Evolutionary conservation across 2,888 invertebrate species (phyloP), one percentile per base, ranked within the genome.

Genomic region (Bedellia somnulentella): DNA sequence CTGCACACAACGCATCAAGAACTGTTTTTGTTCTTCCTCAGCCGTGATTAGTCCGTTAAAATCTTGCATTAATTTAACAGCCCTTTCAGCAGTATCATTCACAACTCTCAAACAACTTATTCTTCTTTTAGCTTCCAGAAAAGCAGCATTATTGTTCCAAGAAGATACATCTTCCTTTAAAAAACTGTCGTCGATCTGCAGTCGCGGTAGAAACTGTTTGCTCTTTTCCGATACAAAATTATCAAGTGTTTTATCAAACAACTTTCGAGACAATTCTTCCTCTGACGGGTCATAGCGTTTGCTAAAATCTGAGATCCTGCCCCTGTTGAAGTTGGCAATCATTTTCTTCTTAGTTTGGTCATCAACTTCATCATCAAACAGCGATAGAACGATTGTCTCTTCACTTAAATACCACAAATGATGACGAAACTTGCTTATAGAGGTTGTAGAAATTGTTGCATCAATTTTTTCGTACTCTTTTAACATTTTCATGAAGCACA

Each of bases 11-110:
- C 35, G 34, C 17, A 41, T 10, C 12, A 38, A 37, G n/a, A n/a
- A n/a, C n/a, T n/a, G n/a, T n/a, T n/a, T n/a, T n/a, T n/a, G n/a
- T n/a, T n/a, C n/a, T n/a, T n/a, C n/a, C n/a, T n/a, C n/a, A n/a
- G n/a, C n/a, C 18, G 37, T 37, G 28, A 38, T 36, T 8, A 40
- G 31, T 15, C 37, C 37, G 31, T 40, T 28, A 35, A 40, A 43
- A 27, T 39, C 37, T 38, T 37, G 34, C n/a, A n/a, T n/a, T n/a
- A n/a, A n/a, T n/a, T 18, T n/a, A n/a, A n/a, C n/a, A n/a, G n/a
- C n/a, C n/a, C n/a, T n/a, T n/a, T n/a, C n/a, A n/a, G n/a, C n/a
- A n/a, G n/a, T n/a, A n/a, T n/a, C n/a, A n/a, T n/a, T n/a, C n/a
- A n/a, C n/a, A n/a, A n/a, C n/a, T n/a, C 26, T 37, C 18, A 39